These are phyloP conservation scores for Folsomia candida DNA, from an alignment of 2,888 invertebrate genomes.

Conservation along the genomic window DNA sequence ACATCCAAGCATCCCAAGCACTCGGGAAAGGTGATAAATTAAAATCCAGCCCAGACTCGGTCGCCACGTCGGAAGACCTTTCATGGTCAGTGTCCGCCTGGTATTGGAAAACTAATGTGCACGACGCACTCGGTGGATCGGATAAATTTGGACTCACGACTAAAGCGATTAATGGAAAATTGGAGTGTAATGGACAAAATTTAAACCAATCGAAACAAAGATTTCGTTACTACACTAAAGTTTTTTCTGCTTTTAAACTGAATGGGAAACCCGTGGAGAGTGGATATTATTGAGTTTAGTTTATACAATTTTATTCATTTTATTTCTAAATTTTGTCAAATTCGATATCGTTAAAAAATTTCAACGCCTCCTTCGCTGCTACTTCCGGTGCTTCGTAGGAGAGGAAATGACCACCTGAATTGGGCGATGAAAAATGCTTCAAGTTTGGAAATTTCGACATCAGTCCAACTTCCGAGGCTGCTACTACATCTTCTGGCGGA, in stretches of 20 bases:
- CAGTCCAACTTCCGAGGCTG: conserved; percentile 55
- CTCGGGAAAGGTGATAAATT: conserved; percentile 32
- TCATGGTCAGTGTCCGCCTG: conserved; percentile 42
- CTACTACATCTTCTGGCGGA: conserved; percentile 55
- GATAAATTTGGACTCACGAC: conserved; percentile 33
- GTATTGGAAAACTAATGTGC: conserved; percentile 38
- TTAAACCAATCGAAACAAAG: conserved; percentile 16
- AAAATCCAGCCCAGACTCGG: conserved; percentile 32
- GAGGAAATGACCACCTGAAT: conserved; percentile 80
- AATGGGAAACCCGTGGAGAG: conserved; percentile 26
- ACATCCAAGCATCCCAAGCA: conserved; percentile 30
- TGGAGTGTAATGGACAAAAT: conserved; percentile 27
- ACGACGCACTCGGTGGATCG: conserved; percentile 19
- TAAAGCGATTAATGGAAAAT: conserved; percentile 34
- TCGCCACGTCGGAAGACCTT: conserved; percentile 34
- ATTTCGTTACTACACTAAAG: conserved; percentile 28
- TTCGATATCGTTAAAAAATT: conserved; percentile 44
- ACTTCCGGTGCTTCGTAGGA: conserved; percentile 74
- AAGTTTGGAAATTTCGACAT: conserved; percentile 65
- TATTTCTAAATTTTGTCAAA: no score
- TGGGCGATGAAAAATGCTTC: conserved; percentile 65
- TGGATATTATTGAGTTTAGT: no score
- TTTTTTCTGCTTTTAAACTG: conserved; percentile 35
- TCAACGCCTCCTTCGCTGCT: conserved; percentile 68
- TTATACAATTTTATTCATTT: no score